Percentiles rank a stretch among this genome's conserved stretches.
These are phyloP conservation scores for Cynocephalus volans DNA, from an alignment of 2,113 vertebrate species.

Conservation along the genomic window DNA sequence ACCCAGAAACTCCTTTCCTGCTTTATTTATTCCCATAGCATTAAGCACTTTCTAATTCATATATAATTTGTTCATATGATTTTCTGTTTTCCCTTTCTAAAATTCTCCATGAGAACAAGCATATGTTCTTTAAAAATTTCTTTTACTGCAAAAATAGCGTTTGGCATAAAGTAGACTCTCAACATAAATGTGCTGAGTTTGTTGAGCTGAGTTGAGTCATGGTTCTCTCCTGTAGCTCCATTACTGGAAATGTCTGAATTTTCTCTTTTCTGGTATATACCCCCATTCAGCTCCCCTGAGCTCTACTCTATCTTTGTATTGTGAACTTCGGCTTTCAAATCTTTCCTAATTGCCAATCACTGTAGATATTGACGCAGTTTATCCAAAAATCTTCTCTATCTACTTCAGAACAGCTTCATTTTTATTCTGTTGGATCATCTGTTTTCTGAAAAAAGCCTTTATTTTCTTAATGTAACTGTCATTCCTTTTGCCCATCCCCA, in stretches of 20 bases:
- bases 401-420: constrained; percentile 1
- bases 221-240: neutral
- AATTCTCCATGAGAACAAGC: neutral
- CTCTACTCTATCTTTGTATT: neutral
- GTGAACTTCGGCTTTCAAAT: neutral
- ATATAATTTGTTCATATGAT: neutral
- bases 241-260: neutral
- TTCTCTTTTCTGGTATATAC: neutral
- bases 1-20: neutral
- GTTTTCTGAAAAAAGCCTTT: neutral
- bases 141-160: neutral
- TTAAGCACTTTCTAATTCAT: neutral
- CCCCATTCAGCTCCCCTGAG: neutral
- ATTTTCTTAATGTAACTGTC: neutral
- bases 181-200: constrained; percentile 9
- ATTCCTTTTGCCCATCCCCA: neutral
- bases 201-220: neutral
- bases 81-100: constrained; percentile 4
- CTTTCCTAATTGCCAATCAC: neutral
- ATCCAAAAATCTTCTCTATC: neutral
- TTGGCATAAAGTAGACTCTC: neutral
- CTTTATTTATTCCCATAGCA: neutral
- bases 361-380: neutral
- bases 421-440: constrained; percentile 2
- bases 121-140: neutral